A percentile compares a stretch with the other conserved stretches of the same genome.
Conservation (phyloP, 2,888 invertebrate genomes). For the Linnaemya vulpina region DNA sequence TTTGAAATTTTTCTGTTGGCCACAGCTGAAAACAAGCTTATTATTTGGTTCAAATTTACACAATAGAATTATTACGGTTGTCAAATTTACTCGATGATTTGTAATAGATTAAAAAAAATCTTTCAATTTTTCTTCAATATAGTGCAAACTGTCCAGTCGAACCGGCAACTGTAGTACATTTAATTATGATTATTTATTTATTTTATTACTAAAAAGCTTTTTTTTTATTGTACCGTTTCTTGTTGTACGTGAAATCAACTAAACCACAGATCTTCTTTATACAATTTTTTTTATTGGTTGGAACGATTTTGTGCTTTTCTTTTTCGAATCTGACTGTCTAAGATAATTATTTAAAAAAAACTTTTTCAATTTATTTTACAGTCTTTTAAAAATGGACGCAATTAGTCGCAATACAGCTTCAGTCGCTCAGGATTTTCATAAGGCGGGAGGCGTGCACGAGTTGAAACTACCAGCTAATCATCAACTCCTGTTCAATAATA, state of each 20-base stretch:
- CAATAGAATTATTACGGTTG: too few relatives aligned
- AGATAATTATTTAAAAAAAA: not conserved
- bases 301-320: not conserved
- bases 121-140: too few relatives aligned
- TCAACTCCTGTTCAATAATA: slow-evolving; percentile 82
- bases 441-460: slow-evolving; percentile 85
- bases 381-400: slow-evolving; percentile 83
- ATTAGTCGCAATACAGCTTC: slow-evolving; percentile 83
- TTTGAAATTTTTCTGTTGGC: not conserved
- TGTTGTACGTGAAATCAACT: too few relatives aligned
- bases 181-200: too few relatives aligned
- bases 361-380: slow-evolving; percentile 70
- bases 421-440: slow-evolving; percentile 86
- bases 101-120: too few relatives aligned
- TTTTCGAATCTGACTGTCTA: not conserved
- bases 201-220: too few relatives aligned
- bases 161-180: too few relatives aligned
- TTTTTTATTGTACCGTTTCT: too few relatives aligned
- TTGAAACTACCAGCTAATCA: slow-evolving; percentile 82
- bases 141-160: too few relatives aligned
- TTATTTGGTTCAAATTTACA: not conserved
- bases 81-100: too few relatives aligned
- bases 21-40: not conserved
- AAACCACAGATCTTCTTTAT: not conserved
- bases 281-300: too few relatives aligned